phyloP scores from a whole-genome alignment of 2,113 vertebrate genomes.

The Sus scrofa region T2T-Sscrofa CM000818.6:114089001-114089500 shows the following conservation, averaged over 20 bases:
- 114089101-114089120: slow-evolving; percentile 54
- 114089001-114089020: slow-evolving; percentile 69
- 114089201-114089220: neutral
- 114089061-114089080: slow-evolving; percentile 56
- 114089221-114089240: neutral
- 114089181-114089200: slow-evolving; percentile 51
- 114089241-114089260: slow-evolving; percentile 25
- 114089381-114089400: neutral
- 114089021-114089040: slow-evolving; percentile 66
- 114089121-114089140: slow-evolving; percentile 55
- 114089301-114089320: neutral
- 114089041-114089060: slow-evolving; percentile 17
- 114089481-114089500: neutral
- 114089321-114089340: slow-evolving; percentile 15
- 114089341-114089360: slow-evolving; percentile 36
- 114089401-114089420: neutral
- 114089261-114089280: slow-evolving; percentile 40
- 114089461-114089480: slow-evolving; percentile 22
- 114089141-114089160: slow-evolving; percentile 53
- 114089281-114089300: slow-evolving; percentile 39
- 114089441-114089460: neutral
- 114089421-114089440: neutral
- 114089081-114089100: neutral
- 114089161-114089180: slow-evolving; percentile 30
- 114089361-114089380: neutral